Evolutionary conservation across 2,888 invertebrate species (phyloP).

Genomic region (Erebia epiphron): DNA sequence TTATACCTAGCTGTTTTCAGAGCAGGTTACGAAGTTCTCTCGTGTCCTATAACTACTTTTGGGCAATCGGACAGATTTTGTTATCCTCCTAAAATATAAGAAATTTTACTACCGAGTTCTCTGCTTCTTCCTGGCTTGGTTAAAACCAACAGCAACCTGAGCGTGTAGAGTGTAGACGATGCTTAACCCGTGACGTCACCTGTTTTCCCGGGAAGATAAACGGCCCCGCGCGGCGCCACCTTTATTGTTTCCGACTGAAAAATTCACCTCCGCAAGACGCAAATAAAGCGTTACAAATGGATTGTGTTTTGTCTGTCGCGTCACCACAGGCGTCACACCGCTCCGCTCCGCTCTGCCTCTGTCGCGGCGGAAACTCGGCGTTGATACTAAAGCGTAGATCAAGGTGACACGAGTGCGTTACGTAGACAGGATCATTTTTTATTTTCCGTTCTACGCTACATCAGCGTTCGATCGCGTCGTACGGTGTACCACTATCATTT

Average conservation of each 20-base stretch:
- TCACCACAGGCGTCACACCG: neutral
- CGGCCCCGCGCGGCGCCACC: slow-evolving; percentile 18
- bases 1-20: too few relatives aligned
- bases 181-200: slow-evolving; percentile 16
- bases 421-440: neutral
- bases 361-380: neutral
- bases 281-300: slow-evolving; percentile 15
- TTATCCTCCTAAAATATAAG: too few relatives aligned
- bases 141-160: neutral
- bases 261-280: slow-evolving; percentile 10
- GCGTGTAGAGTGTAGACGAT: neutral
- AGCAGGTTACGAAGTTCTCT: too few relatives aligned
- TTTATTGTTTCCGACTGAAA: slow-evolving; percentile 20
- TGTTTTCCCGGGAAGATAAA: slow-evolving; percentile 14
- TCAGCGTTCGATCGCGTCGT: too few relatives aligned
- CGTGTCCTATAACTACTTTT: too few relatives aligned
- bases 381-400: neutral
- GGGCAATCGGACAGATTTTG: too few relatives aligned
- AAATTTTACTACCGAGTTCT: neutral
- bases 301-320: slow-evolving; percentile 1
- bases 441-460: neutral
- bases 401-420: neutral
- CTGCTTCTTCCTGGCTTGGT: neutral
- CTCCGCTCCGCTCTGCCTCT: neutral
- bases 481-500: too few relatives aligned